Evolutionary conservation across 2,888 invertebrate species (phyloP).

Genomic region (Panzeria rudis): DNA sequence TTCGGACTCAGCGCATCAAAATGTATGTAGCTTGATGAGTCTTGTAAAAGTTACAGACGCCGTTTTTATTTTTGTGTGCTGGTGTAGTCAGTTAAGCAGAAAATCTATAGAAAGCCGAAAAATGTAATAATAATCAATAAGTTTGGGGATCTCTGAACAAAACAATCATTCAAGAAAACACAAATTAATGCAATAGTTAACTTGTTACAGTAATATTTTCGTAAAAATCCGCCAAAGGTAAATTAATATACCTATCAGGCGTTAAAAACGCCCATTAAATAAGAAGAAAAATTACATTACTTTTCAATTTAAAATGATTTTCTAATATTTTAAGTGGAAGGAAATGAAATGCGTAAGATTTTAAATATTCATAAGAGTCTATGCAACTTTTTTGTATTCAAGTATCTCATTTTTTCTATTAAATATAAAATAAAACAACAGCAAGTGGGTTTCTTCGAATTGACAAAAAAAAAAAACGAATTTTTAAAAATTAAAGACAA

Average conservation of each 20-base stretch:
- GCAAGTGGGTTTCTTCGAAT: conserved; percentile 48
- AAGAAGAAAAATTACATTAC: conserved; percentile 33
- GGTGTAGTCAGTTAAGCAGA: no score
- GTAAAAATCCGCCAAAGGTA: conserved; percentile 3
- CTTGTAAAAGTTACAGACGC: no score
- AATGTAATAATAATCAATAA: no score
- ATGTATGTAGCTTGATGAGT: no score
- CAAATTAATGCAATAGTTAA: background rate
- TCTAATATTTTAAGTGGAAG: conserved; percentile 27
- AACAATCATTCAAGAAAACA: background rate
- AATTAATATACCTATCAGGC: conserved; percentile 48
- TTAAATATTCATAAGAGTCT: background rate
- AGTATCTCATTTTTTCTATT: background rate
- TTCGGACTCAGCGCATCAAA: no score
- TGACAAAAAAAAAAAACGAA: background rate
- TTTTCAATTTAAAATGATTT: conserved; percentile 65
- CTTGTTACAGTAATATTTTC: background rate
- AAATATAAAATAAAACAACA: background rate
- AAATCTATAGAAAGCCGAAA: no score
- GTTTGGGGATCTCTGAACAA: background rate
- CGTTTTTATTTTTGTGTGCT: no score
- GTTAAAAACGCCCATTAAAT: conserved; percentile 60
- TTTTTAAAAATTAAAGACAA: conserved; percentile 21
- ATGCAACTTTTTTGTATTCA: background rate
- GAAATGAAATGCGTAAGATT: conserved; percentile 49